Percentiles rank a stretch among this genome's conserved stretches.
phyloP scores from a whole-genome alignment of 2,113 vertebrate genomes.

The Sinocyclocheilus anophthalmus region DNA sequence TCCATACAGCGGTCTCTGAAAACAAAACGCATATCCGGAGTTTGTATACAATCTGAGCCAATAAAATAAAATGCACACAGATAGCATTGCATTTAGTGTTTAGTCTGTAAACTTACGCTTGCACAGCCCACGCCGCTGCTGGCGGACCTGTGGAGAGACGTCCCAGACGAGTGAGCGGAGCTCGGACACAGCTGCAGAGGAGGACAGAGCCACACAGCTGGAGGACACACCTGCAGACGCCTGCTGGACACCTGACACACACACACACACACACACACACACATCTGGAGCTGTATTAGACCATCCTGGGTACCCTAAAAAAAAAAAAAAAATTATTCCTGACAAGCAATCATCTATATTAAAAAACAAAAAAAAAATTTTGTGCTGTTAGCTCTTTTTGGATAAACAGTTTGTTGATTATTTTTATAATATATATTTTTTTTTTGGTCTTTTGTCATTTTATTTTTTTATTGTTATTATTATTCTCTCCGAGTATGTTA shows the following conservation, averaged over 20 bases:
- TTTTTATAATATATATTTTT: no score
- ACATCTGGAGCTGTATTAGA: no score
- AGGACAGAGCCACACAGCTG: conserved; percentile 40
- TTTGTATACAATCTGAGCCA: not conserved
- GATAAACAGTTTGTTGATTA: no score
- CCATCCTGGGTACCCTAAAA: no score
- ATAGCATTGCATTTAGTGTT: not conserved
- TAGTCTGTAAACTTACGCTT: not conserved
- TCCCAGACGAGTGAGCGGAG: conserved; percentile 14
- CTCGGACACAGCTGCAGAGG: conserved; percentile 28
- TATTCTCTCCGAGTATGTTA: not conserved
- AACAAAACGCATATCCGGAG: not conserved
- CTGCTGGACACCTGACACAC: conserved; percentile 6
- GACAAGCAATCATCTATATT: no score
- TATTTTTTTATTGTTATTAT: no score
- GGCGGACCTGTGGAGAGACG: not conserved
- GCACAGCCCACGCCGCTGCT: not conserved
- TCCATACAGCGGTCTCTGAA: not conserved
- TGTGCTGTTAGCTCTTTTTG: no score
- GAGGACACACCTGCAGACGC: not conserved
- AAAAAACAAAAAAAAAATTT: no score
- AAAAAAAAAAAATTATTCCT: no score
- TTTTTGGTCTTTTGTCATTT: no score
- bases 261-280: not conserved
- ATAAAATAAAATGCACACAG: not conserved